Percentiles rank a stretch among this genome's conserved stretches.
These are phyloP conservation scores for Euclidia mi DNA, from an alignment of 2,888 invertebrate species.

Conservation along the genomic window DNA sequence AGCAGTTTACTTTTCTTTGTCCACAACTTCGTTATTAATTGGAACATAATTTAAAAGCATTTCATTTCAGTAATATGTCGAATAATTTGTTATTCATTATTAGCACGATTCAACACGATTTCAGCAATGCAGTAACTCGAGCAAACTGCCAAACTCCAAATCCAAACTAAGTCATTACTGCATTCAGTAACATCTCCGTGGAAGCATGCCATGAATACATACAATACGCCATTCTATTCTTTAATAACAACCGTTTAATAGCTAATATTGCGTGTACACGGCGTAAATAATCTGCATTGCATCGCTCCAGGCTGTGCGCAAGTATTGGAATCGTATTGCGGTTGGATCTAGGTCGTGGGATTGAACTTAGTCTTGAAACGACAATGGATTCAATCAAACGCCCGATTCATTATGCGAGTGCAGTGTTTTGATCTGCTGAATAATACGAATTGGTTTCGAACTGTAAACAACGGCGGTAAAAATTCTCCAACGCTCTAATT, in stretches of 20 bases:
- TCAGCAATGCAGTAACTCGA: slow-evolving; percentile 25
- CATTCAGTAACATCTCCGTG: slow-evolving; percentile 60
- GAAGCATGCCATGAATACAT: slow-evolving; percentile 24
- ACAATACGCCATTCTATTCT: slow-evolving; percentile 52
- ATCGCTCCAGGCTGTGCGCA: slow-evolving; percentile 69
- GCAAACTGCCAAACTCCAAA: slow-evolving; percentile 31
- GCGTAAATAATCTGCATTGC: slow-evolving; percentile 69
- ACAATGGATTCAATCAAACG: slow-evolving; percentile 78
- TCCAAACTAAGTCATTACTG: slow-evolving; percentile 45
- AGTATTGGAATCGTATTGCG: slow-evolving; percentile 75
- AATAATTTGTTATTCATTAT: too few relatives aligned
- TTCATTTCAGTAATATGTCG: too few relatives aligned
- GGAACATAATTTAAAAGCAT: not conserved
- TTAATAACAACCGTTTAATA: slow-evolving; percentile 54
- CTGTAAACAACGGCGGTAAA: slow-evolving; percentile 37
- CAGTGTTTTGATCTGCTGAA: slow-evolving; percentile 59
- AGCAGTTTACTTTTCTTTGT: slow-evolving; percentile 52
- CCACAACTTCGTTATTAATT: slow-evolving; percentile 19
- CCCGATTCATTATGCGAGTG: slow-evolving; percentile 70
- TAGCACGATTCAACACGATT: not conserved
- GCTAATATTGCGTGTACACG: slow-evolving; percentile 57
- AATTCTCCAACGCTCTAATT: slow-evolving; percentile 43
- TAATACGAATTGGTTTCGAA: slow-evolving; percentile 42
- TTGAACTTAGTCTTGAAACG: slow-evolving; percentile 68
- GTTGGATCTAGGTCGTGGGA: slow-evolving; percentile 76